Conservation (phyloP, 2,113 vertebrate genomes). For the Dicerorhinus sumatrensis region DNA sequence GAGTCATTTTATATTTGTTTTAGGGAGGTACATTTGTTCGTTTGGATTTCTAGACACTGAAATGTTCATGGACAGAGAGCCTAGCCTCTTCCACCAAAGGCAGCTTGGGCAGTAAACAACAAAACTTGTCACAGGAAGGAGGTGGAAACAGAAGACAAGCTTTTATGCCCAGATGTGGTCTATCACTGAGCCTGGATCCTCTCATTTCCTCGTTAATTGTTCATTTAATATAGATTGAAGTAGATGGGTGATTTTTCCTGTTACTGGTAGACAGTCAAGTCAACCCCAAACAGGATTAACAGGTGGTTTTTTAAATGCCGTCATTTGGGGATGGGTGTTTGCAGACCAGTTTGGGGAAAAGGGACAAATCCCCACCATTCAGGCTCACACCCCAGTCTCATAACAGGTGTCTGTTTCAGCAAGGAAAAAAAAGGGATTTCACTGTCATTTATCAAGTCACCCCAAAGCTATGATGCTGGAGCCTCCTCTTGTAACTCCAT, state of each 20-base stretch:
- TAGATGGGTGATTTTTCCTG: neutral
- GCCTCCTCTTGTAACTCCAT: neutral
- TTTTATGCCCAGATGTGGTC: neutral
- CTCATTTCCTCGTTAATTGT: neutral
- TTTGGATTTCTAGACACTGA: conserved; percentile 43
- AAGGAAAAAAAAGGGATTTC: neutral
- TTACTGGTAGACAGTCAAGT: no score
- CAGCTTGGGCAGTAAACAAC: neutral
- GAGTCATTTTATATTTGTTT: conserved; percentile 34
- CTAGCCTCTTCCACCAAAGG: neutral
- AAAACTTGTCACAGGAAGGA: neutral
- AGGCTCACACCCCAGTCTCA: accelerated
- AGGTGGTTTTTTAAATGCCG: accelerated
- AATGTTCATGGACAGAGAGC: conserved; percentile 7
- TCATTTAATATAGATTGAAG: accelerated
- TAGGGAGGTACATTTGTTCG: neutral
- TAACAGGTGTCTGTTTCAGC: neutral
- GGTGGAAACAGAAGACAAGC: conserved; percentile 22
- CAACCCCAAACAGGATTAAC: neutral
- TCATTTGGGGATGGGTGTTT: neutral
- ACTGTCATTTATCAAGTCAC: neutral
- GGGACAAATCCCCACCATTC: neutral
- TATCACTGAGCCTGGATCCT: neutral
- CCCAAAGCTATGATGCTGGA: neutral
- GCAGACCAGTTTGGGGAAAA: accelerated